A percentile compares a stretch with the other conserved stretches of the same genome.
Evolutionary conservation across 2,888 invertebrate genomes (phyloP).

Genomic region (Drosophila neotestacea): DNA sequence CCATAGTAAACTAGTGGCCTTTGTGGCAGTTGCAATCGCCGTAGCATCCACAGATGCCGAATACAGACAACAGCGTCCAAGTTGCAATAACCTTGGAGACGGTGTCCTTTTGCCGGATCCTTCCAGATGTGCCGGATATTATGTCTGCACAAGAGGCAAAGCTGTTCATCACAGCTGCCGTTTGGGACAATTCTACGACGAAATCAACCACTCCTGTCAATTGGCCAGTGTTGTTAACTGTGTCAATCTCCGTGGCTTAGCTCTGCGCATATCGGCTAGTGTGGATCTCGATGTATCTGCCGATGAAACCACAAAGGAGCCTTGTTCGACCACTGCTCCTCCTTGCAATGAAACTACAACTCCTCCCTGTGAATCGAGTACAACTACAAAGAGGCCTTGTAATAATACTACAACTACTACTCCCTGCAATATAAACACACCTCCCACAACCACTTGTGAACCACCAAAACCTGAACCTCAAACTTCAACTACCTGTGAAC

Average conservation of each 20-base stretch:
- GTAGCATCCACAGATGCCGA: slow-evolving; percentile 25
- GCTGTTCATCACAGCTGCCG: slow-evolving; percentile 44
- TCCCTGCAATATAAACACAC: not conserved
- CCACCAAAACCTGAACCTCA: not conserved
- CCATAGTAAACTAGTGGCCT: slow-evolving; percentile 41
- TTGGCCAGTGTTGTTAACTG: slow-evolving; percentile 42
- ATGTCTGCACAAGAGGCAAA: slow-evolving; percentile 36
- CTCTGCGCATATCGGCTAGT: slow-evolving; percentile 21
- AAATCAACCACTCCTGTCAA: slow-evolving; percentile 28
- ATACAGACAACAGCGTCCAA: slow-evolving; percentile 21
- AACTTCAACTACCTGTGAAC: slow-evolving; percentile 7
- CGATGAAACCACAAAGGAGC: not conserved
- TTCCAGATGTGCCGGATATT: slow-evolving; percentile 39
- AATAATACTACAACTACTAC: slow-evolving; percentile 7
- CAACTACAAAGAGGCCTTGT: slow-evolving; percentile 16
- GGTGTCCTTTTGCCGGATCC: slow-evolving; percentile 40
- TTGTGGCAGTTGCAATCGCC: slow-evolving; percentile 38
- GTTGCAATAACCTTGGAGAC: slow-evolving; percentile 34
- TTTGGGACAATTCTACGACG: slow-evolving; percentile 39
- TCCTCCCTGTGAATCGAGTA: slow-evolving; percentile 3
- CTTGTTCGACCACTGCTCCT: slow-evolving; percentile 13
- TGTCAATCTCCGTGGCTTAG: slow-evolving; percentile 41
- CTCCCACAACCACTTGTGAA: slow-evolving; percentile 2
- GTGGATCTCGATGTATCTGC: not conserved
- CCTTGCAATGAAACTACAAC: slow-evolving; percentile 26